A percentile compares a stretch with the other conserved stretches of the same genome.
Evolutionary conservation across 2,888 invertebrate genomes (phyloP).

Genomic region (Napeogenes sylphis): DNA sequence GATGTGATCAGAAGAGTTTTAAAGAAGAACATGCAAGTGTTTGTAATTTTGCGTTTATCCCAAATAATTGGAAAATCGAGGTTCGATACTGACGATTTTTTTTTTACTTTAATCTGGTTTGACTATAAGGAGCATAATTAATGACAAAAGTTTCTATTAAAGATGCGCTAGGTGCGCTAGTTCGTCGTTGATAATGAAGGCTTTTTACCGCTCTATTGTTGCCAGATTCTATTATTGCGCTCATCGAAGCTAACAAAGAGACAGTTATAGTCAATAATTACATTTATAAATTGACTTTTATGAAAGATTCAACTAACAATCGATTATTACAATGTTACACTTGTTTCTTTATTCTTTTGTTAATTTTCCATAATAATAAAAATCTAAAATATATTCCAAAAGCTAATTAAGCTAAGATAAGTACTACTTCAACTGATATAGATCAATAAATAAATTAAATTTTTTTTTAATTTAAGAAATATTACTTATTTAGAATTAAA

Average conservation of each 20-base stretch:
- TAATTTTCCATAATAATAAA: no score
- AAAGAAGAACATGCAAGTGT: no score
- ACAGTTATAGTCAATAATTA: conserved; percentile 53
- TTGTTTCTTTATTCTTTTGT: neutral
- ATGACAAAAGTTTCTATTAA: conserved; percentile 3
- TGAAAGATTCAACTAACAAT: neutral
- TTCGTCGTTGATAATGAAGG: conserved; percentile 32
- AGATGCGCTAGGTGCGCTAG: conserved; percentile 30
- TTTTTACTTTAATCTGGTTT: neutral
- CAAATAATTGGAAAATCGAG: no score
- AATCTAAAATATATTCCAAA: no score
- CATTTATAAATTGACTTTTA: conserved; percentile 35
- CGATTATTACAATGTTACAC: neutral
- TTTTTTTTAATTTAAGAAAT: no score
- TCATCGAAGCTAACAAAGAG: conserved; percentile 39
- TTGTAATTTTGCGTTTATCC: no score
- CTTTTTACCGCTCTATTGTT: conserved; percentile 40
- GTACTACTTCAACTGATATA: no score
- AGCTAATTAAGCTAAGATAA: no score
- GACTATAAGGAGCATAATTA: neutral
- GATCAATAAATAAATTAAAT: no score
- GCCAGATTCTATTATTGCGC: conserved; percentile 40
- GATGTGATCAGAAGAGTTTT: no score
- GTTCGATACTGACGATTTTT: neutral
- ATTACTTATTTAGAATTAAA: no score